Evolutionary conservation across 2,113 vertebrate genomes (phyloP), one percentile per base, ranked within the genome.

Genomic region (Eurystomus gularis): DNA sequence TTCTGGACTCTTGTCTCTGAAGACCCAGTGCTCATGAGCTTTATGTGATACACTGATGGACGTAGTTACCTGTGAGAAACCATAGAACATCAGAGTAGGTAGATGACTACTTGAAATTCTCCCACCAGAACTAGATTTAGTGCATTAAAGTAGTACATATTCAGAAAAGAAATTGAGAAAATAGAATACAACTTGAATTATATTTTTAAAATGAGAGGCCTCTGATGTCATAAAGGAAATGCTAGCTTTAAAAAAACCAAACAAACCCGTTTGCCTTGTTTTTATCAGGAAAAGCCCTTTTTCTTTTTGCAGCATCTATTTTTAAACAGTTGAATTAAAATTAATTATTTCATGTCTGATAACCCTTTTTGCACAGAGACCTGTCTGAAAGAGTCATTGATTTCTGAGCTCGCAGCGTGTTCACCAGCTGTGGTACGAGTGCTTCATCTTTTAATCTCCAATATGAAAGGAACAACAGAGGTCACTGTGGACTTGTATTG

Each of bases 401-500:
- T 96, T 81, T 88, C 88, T 61, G 19, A 23, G 57, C 79, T 93
- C 71, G 0, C 92, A 78, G 91, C 35, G 6, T 57, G 82, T 57
- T 88, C 83, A 55, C 46, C 65, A 86, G 64, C 79, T 10, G 13
- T 66, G 42, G 29, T 33, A 60, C 2, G 49, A 73, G 39, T 7
- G n/a, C 61, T 61, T 86, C 76, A 60, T 94, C 71, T 86, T 96
- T 95, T 92, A 65, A 94, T 97, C 96, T 96, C 40, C 80, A 72
- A 10, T 73, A 64, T 92, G 88, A 94, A 97, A 94, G 92, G 88
- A 95, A 91, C 87, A 92, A 93, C 91, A 89, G 94, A 97, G 95
- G 94, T 96, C 95, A 88, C 97, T 82, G 93, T 93, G 96, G 92
- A 87, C 90, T 96, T 86, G 76, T 21, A 10, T 69, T 88, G 83